A percentile compares a stretch with the other conserved stretches of the same genome.
Evolutionary conservation across 2,888 invertebrate species (phyloP).

Genomic region (Ormia ochracea): DNA sequence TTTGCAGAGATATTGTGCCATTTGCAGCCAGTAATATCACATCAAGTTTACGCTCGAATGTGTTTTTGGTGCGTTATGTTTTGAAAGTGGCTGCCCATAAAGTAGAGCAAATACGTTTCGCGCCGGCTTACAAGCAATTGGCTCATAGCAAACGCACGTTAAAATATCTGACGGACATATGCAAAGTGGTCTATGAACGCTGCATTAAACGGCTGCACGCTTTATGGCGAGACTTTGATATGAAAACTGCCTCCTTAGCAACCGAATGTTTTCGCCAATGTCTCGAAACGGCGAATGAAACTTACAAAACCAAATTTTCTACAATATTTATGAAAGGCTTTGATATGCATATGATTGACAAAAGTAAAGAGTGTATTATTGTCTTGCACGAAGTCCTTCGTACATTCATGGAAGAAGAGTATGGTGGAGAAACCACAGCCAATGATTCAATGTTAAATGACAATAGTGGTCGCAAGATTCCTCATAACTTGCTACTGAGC

Average conservation of each 20-base stretch:
- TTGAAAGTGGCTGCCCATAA: constrained; percentile 73
- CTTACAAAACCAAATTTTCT: constrained; percentile 71
- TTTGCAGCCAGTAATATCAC: constrained; percentile 78
- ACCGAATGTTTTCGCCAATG: constrained; percentile 79
- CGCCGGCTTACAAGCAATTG: constrained; percentile 73
- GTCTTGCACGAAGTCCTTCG: constrained; percentile 71
- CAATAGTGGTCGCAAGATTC: constrained; percentile 64
- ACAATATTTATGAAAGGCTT: constrained; percentile 71
- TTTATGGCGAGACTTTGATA: constrained; percentile 78
- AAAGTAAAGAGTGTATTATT: constrained; percentile 67
- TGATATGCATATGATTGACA: constrained; percentile 63
- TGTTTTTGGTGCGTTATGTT: constrained; percentile 79
- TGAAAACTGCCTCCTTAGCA: constrained; percentile 77
- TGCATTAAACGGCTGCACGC: constrained; percentile 77
- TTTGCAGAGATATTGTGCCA: constrained; percentile 76
- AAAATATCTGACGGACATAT: constrained; percentile 71
- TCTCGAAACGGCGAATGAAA: constrained; percentile 69
- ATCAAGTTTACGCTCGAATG: constrained; percentile 77
- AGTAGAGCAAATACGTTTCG: constrained; percentile 69
- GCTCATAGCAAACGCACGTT: constrained; percentile 71
- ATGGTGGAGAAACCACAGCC: neutral
- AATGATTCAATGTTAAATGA: constrained; percentile 50
- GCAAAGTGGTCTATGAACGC: constrained; percentile 74
- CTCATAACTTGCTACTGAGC: constrained; percentile 69
- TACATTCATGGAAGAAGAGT: constrained; percentile 68